Evolutionary conservation across 2,797 vertebrate species (phyloP).

Genomic region (Harpagifer antarcticus): DNA sequence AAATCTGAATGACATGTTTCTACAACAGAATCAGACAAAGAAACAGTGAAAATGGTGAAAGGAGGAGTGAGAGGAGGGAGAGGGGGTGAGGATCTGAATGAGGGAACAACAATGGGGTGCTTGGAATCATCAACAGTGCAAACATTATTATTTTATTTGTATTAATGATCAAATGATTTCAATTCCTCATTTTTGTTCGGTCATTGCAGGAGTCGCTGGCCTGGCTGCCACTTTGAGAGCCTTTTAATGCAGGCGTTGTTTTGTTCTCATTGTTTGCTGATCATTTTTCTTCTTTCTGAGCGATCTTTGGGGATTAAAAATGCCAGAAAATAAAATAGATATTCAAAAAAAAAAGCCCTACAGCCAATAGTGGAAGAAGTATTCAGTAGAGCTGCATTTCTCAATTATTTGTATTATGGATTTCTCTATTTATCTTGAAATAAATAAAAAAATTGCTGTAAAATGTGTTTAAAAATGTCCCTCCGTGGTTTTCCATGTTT

Average conservation of each 20-base stretch:
- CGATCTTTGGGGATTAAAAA: background rate
- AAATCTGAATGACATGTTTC: constrained; percentile 99
- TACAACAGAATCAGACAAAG: constrained; percentile 94
- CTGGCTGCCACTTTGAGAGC: constrained; percentile 42
- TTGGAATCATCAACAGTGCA: constrained; percentile 75
- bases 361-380: background rate
- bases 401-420: too few species aligned
- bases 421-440: too few species aligned
- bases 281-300: background rate
- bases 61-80: constrained; percentile 48
- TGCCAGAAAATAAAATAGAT: background rate
- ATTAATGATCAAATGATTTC: constrained; percentile 60
- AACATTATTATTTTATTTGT: too few species aligned
- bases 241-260: background rate
- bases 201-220: constrained; percentile 55
- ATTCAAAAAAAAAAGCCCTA: background rate
- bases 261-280: background rate
- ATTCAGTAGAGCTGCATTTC: too few species aligned
- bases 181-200: constrained; percentile 68
- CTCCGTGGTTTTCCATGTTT: too few species aligned
- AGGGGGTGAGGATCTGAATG: constrained; percentile 61
- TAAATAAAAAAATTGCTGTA: too few species aligned
- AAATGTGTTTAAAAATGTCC: too few species aligned
- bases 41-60: constrained; percentile 84
- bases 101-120: constrained; percentile 87